Conservation (phyloP, 64 coral and sea anemone species). For the Catalaphyllia jardinei region DNA sequence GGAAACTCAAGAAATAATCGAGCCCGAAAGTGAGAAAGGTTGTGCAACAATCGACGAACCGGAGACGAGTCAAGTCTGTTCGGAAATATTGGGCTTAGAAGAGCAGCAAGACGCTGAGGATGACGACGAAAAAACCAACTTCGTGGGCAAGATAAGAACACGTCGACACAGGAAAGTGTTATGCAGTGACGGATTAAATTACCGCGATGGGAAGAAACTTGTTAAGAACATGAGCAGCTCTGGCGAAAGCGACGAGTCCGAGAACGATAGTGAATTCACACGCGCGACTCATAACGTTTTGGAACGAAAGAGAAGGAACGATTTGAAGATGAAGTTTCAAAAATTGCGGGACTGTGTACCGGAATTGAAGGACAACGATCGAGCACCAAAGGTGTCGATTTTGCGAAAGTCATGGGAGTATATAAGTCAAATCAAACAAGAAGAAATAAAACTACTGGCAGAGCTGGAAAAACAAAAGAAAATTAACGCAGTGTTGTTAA, state of each 20-base stretch:
- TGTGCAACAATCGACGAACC: constrained; percentile 30
- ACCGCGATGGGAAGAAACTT: constrained; percentile 63
- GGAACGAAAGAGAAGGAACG: constrained; percentile 94
- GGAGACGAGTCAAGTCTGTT: constrained; percentile 19
- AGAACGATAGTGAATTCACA: constrained; percentile 93
- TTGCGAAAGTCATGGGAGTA: constrained; percentile 94
- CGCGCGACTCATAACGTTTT: constrained; percentile 96
- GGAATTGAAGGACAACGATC: constrained; percentile 92
- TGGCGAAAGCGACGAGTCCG: constrained; percentile 91
- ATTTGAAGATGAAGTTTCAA: constrained; percentile 97
- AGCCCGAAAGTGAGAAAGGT: constrained; percentile 24
- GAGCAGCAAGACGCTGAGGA: constrained; percentile 33
- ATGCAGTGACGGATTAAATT: constrained; percentile 56
- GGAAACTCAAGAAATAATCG: constrained; percentile 10
- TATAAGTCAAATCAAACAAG: constrained; percentile 80
- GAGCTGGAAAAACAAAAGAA: constrained; percentile 97
- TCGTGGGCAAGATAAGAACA: constrained; percentile 73
- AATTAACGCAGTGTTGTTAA: constrained; percentile 69
- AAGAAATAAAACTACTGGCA: constrained; percentile 70
- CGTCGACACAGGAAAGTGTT: constrained; percentile 64
- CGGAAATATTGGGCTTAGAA: constrained; percentile 54
- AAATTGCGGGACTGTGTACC: constrained; percentile 91
- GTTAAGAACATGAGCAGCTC: constrained; percentile 67
- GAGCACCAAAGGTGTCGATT: constrained; percentile 95
- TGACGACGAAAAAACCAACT: constrained; percentile 79